phyloP scores from a whole-genome alignment of 2,888 invertebrate genomes.

The Tipula helvola region DNA sequence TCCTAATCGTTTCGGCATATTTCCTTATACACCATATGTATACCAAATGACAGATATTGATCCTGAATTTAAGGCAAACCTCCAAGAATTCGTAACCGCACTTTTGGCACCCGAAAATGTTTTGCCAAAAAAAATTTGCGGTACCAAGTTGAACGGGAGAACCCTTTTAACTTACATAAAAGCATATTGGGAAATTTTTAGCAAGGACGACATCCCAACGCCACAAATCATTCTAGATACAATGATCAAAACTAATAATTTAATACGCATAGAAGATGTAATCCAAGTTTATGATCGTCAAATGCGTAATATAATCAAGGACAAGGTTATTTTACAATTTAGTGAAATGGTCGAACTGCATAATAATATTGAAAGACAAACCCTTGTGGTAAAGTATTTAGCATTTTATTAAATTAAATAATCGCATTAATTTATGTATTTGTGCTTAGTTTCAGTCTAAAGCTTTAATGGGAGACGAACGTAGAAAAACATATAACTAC shows the following conservation, averaged over 20 bases:
- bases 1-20: too few species aligned
- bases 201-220: slow-evolving; percentile 11
- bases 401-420: neutral
- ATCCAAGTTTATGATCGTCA: neutral
- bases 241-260: slow-evolving; percentile 11
- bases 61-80: slow-evolving; percentile 11
- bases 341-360: neutral
- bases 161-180: slow-evolving; percentile 7
- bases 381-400: neutral
- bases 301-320: neutral
- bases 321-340: neutral
- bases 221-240: slow-evolving; percentile 12
- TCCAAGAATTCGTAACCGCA: slow-evolving; percentile 8
- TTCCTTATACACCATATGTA: too few species aligned
- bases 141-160: slow-evolving; percentile 6
- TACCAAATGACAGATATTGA: slow-evolving; percentile 11
- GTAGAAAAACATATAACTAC: neutral
- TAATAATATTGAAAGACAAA: neutral
- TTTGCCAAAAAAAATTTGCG: slow-evolving; percentile 11
- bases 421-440: neutral
- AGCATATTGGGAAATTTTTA: slow-evolving; percentile 11
- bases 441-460: neutral
- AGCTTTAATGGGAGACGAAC: neutral
- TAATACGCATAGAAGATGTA: slow-evolving; percentile 11
- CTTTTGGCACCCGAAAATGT: slow-evolving; percentile 10